phyloP scores from a whole-genome alignment of 2,797 vertebrate genomes.

The Bradypodion pumilum region DNA sequence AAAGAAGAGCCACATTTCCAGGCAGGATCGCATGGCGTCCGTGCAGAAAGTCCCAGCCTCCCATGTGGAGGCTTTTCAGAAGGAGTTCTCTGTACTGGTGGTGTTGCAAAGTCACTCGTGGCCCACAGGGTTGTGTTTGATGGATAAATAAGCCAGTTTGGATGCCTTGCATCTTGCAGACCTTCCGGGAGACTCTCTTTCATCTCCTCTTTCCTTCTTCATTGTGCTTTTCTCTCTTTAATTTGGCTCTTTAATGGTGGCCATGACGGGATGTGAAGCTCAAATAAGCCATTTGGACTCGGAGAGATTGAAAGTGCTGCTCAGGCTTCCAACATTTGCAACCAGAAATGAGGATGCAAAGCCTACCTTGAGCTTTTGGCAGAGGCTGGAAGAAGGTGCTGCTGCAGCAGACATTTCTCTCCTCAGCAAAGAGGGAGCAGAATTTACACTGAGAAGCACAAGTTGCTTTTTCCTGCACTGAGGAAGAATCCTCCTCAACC shows the following conservation, averaged over 20 bases:
- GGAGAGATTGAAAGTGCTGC: too few relatives aligned
- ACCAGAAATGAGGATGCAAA: not conserved
- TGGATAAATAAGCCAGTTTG: not conserved
- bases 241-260: too few relatives aligned
- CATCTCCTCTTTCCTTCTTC: not conserved
- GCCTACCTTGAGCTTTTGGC: not conserved
- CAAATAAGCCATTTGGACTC: not conserved
- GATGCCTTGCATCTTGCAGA: not conserved
- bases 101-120: not conserved
- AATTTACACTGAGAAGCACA: not conserved
- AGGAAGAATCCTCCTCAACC: not conserved
- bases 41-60: not conserved
- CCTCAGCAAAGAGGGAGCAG: not conserved
- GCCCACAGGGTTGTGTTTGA: not conserved
- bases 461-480: too few relatives aligned
- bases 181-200: not conserved
- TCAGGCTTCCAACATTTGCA: too few relatives aligned
- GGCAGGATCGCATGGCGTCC: too few relatives aligned
- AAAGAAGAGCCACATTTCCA: not conserved
- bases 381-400: not conserved
- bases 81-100: not conserved
- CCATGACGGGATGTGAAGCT: not conserved
- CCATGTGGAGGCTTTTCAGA: too few relatives aligned
- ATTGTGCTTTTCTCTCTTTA: not conserved
- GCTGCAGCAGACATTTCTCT: not conserved